These are phyloP conservation scores for Tapirus terrestris DNA, from an alignment of 2,113 vertebrate genomes.

Conservation along the genomic window DNA sequence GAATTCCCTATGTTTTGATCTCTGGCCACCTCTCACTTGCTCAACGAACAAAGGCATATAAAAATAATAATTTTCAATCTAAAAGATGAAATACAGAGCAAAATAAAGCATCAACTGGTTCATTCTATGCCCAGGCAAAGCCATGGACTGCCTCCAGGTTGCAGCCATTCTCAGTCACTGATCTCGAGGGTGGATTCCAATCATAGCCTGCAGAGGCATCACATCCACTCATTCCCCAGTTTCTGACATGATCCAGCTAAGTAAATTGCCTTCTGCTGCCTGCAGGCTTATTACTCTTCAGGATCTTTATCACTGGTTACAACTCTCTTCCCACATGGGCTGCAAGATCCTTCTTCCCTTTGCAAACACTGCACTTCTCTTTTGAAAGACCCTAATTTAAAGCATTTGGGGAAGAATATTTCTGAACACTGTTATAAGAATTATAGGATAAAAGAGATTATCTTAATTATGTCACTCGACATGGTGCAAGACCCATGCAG, in stretches of 20 bases:
- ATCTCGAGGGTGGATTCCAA: background rate
- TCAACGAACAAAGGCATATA: background rate
- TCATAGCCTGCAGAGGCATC: background rate
- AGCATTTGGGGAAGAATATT: conserved; percentile 53
- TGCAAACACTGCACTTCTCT: conserved; percentile 27
- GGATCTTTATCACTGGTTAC: background rate
- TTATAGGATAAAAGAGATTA: conserved; percentile 72
- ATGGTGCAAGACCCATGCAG: conserved; percentile 60
- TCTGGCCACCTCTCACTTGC: background rate
- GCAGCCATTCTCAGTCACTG: background rate
- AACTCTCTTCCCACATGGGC: conserved; percentile 48
- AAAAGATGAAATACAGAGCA: background rate
- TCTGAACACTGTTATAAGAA: conserved; percentile 58
- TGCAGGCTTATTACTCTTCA: background rate
- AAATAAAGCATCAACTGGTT: background rate
- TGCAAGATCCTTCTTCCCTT: conserved; percentile 52
- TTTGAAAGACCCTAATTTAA: conserved; percentile 61
- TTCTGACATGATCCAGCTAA: conserved; percentile 45
- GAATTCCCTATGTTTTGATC: background rate
- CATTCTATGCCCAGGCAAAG: background rate
- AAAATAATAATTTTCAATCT: background rate
- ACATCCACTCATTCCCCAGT: background rate
- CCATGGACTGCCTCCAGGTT: background rate
- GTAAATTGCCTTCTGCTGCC: background rate
- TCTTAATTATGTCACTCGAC: conserved; percentile 75